A percentile compares a stretch with the other conserved stretches of the same genome.
phyloP scores from a whole-genome alignment of 2,797 vertebrate species.

The Jordanella pulchra region DNA sequence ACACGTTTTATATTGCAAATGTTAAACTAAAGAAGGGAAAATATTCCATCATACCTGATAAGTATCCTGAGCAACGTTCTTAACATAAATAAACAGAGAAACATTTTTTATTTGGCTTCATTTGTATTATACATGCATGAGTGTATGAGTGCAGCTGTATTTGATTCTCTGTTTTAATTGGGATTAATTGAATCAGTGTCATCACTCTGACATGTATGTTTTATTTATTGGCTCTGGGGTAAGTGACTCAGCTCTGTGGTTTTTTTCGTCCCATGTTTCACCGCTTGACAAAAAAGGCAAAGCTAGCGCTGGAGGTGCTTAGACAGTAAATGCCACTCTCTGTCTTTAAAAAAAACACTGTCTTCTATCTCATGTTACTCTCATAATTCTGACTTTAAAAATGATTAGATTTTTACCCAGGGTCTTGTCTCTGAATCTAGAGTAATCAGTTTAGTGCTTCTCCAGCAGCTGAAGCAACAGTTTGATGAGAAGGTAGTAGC shows the following conservation, averaged over 20 bases:
- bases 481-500: conserved; percentile 78
- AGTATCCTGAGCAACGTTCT: background rate
- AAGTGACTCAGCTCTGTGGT: conserved; percentile 6
- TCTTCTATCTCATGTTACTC: background rate
- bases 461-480: conserved; percentile 85
- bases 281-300: conserved; percentile 82
- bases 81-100: background rate
- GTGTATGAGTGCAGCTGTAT: background rate
- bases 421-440: conserved; percentile 80
- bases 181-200: conserved; percentile 10
- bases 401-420: conserved; percentile 22
- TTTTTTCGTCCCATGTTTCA: conserved; percentile 68
- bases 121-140: background rate
- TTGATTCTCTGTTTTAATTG: background rate
- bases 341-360: background rate
- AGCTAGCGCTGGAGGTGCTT: conserved; percentile 84
- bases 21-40: background rate
- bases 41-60: background rate
- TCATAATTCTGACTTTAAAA: background rate
- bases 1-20: background rate
- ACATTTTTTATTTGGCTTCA: background rate
- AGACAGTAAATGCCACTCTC: conserved; percentile 76
- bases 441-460: conserved; percentile 84
- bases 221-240: conserved; percentile 30
- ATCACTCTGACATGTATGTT: conserved; percentile 37